Percentiles rank a stretch among this genome's conserved stretches.
These are phyloP conservation scores for Arrhamphus sclerolepis DNA, from an alignment of 2,797 vertebrate species.

Conservation along the genomic window DNA sequence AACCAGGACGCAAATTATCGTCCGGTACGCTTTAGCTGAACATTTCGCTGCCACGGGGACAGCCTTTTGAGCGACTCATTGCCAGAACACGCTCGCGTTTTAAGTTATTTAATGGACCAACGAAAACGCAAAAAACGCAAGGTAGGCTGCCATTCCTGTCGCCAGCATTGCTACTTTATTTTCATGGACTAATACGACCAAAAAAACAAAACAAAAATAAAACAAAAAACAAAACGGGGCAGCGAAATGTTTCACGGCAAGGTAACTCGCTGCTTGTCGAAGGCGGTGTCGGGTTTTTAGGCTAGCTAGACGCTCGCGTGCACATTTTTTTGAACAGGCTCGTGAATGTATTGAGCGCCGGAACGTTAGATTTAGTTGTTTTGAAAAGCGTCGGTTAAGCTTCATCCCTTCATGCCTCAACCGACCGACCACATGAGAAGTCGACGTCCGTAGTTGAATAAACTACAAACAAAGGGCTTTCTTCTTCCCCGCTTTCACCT, in stretches of 20 bases:
- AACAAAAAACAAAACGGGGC: constrained; percentile 33
- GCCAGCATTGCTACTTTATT: constrained; percentile 68
- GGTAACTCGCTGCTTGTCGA: constrained; percentile 24
- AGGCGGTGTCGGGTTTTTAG: constrained; percentile 15
- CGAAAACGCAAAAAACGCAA: constrained; percentile 72
- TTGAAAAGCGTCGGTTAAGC: constrained; percentile 38
- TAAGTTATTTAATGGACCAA: constrained; percentile 73
- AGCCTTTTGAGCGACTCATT: constrained; percentile 37
- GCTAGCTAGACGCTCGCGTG: constrained; percentile 7
- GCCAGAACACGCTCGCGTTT: constrained; percentile 30
- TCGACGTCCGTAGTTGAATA: constrained; percentile 63
- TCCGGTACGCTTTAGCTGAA: constrained; percentile 34
- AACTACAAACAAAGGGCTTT: constrained; percentile 48
- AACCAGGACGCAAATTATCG: constrained; percentile 41
- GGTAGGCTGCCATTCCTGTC: constrained; percentile 73
- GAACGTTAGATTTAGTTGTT: constrained; percentile 40
- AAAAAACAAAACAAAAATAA: too few relatives aligned
- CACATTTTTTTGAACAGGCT: background rate
- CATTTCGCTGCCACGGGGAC: constrained; percentile 5
- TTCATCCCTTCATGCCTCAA: constrained; percentile 60
- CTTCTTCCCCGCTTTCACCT: constrained; percentile 43
- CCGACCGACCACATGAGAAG: constrained; percentile 68
- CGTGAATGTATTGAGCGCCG: constrained; percentile 40
- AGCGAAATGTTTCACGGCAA: constrained; percentile 57
- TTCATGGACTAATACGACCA: constrained; percentile 64